Evolutionary conservation across 1,140 invertebrate species (phyloP), one percentile per base, ranked within the genome.

Genomic region (Bombus confusus): DNA sequence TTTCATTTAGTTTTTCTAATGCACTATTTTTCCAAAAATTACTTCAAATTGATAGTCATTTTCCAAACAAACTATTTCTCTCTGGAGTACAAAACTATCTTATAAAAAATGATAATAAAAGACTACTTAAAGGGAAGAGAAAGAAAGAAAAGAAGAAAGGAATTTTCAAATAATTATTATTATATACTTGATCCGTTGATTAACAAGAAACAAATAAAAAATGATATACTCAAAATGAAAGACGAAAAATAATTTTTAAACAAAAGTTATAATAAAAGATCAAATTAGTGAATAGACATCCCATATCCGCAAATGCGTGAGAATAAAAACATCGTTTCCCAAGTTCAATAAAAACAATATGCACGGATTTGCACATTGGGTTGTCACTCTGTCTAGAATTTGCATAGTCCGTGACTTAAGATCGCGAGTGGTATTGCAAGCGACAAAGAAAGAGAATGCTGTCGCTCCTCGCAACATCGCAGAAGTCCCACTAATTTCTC

Each of bases 341-440:
- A 62, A 59, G 4, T 41, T 25, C 10, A 12, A n/a, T 57, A 78
- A 86, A 78, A 86, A 83, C 73, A 87, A 84, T 82, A 77, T 47
- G 69, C 25, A 57, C 62, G 39, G 72, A 81, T 87, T 81, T 62
- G 59, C 41, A 52, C 28, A 79, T 68, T n/a, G 28, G 37, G 18
- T 86, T 79, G 80, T 83, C 80, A 59, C 68, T 77, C 85, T 66
- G 18, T 18, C 52, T 69, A 79, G 10, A 2, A 77, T 79, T 82
- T 77, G 64, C 68, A 78, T 83, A 69, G 31, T n/a, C 37, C 34
- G 31, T 74, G 85, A 73, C 59, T 66, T 8, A 77, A 78, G 47
- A 80, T 52, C 57, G 68, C 72, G 39, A 86, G 25, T 57, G 28
- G 15, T 13, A 69, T n/a, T 25, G 57, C 0, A 64, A 80, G 37